These are phyloP conservation scores for Acropora tenuis DNA, from an alignment of 64 coral and sea anemone species.

Conservation along the genomic window DNA sequence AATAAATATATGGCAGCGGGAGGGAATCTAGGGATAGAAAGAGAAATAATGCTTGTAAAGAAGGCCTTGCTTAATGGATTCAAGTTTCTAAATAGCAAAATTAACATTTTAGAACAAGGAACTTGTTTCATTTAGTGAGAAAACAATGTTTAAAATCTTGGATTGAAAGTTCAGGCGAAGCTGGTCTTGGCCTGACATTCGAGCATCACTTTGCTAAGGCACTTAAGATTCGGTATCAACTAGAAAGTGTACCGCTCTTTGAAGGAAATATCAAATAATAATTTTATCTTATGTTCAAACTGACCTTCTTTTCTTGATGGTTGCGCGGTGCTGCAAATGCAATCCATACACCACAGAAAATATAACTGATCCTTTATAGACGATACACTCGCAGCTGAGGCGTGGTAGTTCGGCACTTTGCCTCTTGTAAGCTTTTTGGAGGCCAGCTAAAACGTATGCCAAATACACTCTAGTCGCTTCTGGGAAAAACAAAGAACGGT, in stretches of 20 bases:
- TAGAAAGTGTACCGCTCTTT: background rate
- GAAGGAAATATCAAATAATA: background rate
- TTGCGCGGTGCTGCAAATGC: background rate
- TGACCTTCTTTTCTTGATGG: conserved; percentile 7
- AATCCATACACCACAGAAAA: background rate
- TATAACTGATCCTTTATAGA: background rate
- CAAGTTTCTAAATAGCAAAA: no score
- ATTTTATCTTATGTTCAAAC: background rate
- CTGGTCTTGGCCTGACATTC: background rate
- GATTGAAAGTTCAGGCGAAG: background rate
- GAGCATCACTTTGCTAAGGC: background rate
- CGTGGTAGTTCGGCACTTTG: no score
- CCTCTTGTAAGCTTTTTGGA: background rate
- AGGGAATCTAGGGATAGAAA: background rate
- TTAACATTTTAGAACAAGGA: no score
- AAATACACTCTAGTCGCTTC: conserved; percentile 9
- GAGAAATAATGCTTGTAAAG: background rate
- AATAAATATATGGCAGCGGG: background rate
- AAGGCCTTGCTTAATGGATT: background rate
- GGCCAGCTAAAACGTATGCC: background rate
- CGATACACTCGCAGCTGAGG: background rate
- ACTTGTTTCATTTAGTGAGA: background rate
- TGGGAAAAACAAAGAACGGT: conserved; percentile 47
- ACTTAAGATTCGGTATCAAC: background rate
- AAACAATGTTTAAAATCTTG: background rate